Evolutionary conservation across 2,888 invertebrate genomes (phyloP), one percentile per base, ranked within the genome.

Genomic region (Falcaria lacertinaria): DNA sequence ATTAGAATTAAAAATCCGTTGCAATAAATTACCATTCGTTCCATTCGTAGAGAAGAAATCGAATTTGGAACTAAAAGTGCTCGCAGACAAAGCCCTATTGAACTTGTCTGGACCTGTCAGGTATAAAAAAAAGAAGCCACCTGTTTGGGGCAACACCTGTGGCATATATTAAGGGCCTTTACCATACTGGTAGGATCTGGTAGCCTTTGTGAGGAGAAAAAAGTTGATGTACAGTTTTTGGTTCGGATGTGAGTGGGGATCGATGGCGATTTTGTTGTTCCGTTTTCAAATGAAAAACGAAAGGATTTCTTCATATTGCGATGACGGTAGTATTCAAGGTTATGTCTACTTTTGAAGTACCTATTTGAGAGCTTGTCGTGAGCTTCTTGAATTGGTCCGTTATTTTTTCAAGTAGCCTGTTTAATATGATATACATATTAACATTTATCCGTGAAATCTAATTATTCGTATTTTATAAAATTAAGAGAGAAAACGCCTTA

Each of bases 91-190:
- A 75, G 65, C 71, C 60, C 70, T 78, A 80, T 77, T 79, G 79
- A 78, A 79, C 85, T 74, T 82, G 86, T 85, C 74, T 72, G 73
- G 74, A 84, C 84, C 59, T 80, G 85, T 78, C 69, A 42, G 43
- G 38, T 33, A 33, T 16, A 49, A 42, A 37, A 42, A 40, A 59
- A 56, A 55, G 65, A 60, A 60, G 60, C 65, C 84, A 84, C 85
- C 83, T 86, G 86, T 80, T 76, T 69, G 56, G 68, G 64, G 63
- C 65, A 72, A 71, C 85, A 86, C 84, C 82, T 84, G 85, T 83
- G 75, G 79, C 69, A 79, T 83, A 80, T 60, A 73, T 78, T 75
- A 78, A 57, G 65, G 58, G 57, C 60, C 59, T 55, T 48, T 48
- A 41, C 43, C 45, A 54, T 50, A 52, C 45, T 41, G 34, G 44